Conservation (phyloP, 2,797 vertebrate species). For the Setipinna tenuifilis region DNA sequence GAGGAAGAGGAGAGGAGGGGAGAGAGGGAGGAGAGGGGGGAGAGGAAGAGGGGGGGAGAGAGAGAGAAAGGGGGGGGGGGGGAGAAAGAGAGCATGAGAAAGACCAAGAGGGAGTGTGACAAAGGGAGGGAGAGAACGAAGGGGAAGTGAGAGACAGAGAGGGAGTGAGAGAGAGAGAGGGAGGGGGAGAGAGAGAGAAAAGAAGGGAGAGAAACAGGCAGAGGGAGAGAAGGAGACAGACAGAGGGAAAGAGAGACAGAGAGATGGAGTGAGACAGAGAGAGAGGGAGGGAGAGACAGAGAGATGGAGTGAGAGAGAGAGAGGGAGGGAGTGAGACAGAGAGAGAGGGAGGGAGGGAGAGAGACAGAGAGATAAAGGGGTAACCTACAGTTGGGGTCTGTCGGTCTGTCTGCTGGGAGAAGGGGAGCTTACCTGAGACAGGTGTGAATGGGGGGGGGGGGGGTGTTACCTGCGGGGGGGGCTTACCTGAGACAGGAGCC, state of each 20-base stretch:
- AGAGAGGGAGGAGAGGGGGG: not conserved
- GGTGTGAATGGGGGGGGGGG: constrained; percentile 3
- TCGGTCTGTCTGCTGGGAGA: too few relatives aligned
- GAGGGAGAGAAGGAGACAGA: not conserved
- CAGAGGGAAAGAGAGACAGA: not conserved
- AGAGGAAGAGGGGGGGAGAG: not conserved
- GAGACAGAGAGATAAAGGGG: too few relatives aligned
- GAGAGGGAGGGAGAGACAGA: not conserved
- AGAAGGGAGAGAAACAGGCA: constrained; percentile 23
- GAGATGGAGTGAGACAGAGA: not conserved
- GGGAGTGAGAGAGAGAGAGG: not conserved
- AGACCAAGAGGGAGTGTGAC: not conserved
- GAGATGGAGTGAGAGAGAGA: not conserved
- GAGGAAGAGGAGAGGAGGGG: not conserved
- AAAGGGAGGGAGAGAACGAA: not conserved
- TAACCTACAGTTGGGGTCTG: too few relatives aligned
- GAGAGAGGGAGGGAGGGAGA: constrained; percentile 26
- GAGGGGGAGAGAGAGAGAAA: not conserved
- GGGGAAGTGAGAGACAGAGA: constrained; percentile 13
- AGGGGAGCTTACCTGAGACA: too few relatives aligned
- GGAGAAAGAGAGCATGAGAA: not conserved
- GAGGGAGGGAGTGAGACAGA: constrained; percentile 48
- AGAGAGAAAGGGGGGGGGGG: not conserved
- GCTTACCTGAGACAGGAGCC: not conserved
- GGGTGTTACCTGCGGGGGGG: not conserved